These are phyloP conservation scores for Thunnus maccoyii DNA, from an alignment of 2,113 vertebrate genomes.

Conservation along the genomic window DNA sequence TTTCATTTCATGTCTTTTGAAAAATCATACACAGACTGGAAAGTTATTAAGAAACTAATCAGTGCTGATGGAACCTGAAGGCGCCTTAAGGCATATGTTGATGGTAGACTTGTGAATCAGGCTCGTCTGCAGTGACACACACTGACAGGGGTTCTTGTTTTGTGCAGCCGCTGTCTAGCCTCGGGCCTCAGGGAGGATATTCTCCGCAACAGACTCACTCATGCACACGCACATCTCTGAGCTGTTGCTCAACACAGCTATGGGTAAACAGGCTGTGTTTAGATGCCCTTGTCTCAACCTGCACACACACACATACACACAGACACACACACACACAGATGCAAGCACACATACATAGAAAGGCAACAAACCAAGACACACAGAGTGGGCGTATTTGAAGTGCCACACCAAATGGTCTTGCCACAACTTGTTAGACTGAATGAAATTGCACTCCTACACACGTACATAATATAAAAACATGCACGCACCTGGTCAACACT, in stretches of 20 bases:
- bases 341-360: slow-evolving; percentile 12
- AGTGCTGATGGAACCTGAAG: slow-evolving; percentile 5
- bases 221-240: slow-evolving; percentile 42
- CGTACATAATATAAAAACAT: slow-evolving; percentile 39
- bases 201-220: not conserved
- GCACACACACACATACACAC: slow-evolving; percentile 52
- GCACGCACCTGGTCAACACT: slow-evolving; percentile 16
- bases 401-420: slow-evolving; percentile 68
- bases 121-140: slow-evolving; percentile 61
- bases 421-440: slow-evolving; percentile 67
- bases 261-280: slow-evolving; percentile 80
- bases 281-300: slow-evolving; percentile 80
- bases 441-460: slow-evolving; percentile 46
- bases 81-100: slow-evolving; percentile 2
- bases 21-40: slow-evolving; percentile 15
- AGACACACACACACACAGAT: slow-evolving; percentile 25
- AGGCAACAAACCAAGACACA: slow-evolving; percentile 47
- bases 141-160: slow-evolving; percentile 64
- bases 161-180: slow-evolving; percentile 55
- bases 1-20: slow-evolving; percentile 2
- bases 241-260: slow-evolving; percentile 77
- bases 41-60: slow-evolving; percentile 37
- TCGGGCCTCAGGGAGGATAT: slow-evolving; percentile 36
- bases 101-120: slow-evolving; percentile 60
- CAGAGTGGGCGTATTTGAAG: slow-evolving; percentile 58